These are phyloP conservation scores for Lerista edwardsae DNA, from an alignment of 2,797 vertebrate genomes.

Conservation along the genomic window DNA sequence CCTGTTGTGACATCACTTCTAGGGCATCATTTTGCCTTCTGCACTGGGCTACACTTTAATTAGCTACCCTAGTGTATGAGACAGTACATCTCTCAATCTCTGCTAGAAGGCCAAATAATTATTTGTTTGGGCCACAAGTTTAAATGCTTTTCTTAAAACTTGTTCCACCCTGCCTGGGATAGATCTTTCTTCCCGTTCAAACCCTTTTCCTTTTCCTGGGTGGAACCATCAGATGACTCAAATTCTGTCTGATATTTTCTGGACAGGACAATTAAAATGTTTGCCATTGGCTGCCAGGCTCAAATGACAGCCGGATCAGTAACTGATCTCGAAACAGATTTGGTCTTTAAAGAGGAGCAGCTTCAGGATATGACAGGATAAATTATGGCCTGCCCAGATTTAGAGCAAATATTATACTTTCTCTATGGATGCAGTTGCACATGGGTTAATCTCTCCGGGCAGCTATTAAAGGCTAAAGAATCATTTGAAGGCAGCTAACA, in stretches of 20 bases:
- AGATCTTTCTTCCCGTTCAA: not conserved
- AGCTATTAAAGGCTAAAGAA: conserved; percentile 47
- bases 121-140: conserved; percentile 5
- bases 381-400: conserved; percentile 52
- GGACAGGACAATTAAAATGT: not conserved
- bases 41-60: too few relatives aligned
- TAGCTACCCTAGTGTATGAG: too few relatives aligned
- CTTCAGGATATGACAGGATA: conserved; percentile 49
- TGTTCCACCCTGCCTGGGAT: not conserved
- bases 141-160: not conserved
- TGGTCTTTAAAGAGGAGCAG: conserved; percentile 53
- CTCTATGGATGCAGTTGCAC: conserved; percentile 34
- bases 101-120: not conserved
- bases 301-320: conserved; percentile 33
- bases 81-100: not conserved
- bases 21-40: too few relatives aligned
- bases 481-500: conserved; percentile 3
- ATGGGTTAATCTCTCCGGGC: conserved; percentile 35
- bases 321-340: conserved; percentile 28
- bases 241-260: not conserved
- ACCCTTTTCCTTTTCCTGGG: not conserved
- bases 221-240: not conserved
- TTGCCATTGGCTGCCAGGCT: conserved; percentile 34
- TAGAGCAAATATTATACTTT: conserved; percentile 50
- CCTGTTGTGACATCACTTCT: too few relatives aligned